phyloP scores from a whole-genome alignment of 1,140 invertebrate species.

The Halesus radiatus region DNA sequence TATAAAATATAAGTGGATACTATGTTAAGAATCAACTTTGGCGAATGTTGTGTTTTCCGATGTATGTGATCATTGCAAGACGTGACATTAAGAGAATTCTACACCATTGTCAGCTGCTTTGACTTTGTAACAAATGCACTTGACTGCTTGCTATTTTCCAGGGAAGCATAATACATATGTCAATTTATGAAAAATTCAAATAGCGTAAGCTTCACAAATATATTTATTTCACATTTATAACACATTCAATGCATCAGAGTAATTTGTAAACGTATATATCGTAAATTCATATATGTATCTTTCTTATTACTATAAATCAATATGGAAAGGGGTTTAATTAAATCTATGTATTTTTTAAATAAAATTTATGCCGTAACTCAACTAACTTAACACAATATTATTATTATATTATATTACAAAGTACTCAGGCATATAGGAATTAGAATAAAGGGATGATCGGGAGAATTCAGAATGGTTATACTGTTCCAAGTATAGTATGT shows the following conservation, averaged over 20 bases:
- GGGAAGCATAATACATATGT: neutral
- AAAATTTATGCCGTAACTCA: slow-evolving; percentile 2
- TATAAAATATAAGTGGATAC: no score
- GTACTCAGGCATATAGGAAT: slow-evolving; percentile 13
- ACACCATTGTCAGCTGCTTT: no score
- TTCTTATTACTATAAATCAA: slow-evolving; percentile 10
- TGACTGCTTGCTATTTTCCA: neutral
- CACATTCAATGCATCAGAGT: slow-evolving; percentile 15
- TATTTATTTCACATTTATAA: slow-evolving; percentile 29
- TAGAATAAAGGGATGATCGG: neutral
- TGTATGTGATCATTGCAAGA: no score
- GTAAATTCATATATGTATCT: slow-evolving; percentile 4
- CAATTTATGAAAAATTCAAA: slow-evolving; percentile 15
- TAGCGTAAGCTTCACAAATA: slow-evolving; percentile 20
- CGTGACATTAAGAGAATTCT: no score
- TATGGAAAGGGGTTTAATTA: slow-evolving; percentile 4
- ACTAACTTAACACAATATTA: slow-evolving; percentile 7
- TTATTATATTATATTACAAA: slow-evolving; percentile 23
- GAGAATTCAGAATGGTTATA: neutral
- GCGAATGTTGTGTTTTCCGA: no score
- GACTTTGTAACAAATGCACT: neutral
- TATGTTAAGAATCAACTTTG: no score
- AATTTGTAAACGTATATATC: slow-evolving; percentile 18
- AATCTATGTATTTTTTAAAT: slow-evolving; percentile 20
- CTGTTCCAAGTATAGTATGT: neutral